Percentiles rank a stretch among this genome's conserved stretches.
phyloP scores from a whole-genome alignment of 2,888 invertebrate genomes.

The Torymus aiolomorphi region DNA sequence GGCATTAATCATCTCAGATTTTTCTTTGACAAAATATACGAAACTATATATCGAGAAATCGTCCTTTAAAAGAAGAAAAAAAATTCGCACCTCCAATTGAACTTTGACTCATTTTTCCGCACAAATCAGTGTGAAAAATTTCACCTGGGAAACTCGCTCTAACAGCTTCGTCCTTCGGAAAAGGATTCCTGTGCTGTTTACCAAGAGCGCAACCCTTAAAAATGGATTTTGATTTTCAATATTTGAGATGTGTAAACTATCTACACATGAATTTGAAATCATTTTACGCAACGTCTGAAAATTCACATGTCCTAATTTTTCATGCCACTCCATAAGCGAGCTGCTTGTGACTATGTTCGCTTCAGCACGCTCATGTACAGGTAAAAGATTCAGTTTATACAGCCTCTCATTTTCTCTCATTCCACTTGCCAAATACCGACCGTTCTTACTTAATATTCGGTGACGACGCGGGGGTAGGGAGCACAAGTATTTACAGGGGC shows the following conservation, averaged over 20 bases:
- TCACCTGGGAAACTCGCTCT: conserved; percentile 33
- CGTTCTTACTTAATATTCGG: conserved; percentile 24
- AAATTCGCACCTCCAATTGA: conserved; percentile 37
- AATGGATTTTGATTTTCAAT: conserved; percentile 21
- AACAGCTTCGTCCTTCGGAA: conserved; percentile 31
- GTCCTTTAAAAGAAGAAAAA: conserved; percentile 39
- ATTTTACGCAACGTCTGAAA: conserved; percentile 47
- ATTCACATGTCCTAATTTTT: conserved; percentile 50
- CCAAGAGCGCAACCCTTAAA: conserved; percentile 39
- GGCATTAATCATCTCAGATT: too few relatives aligned
- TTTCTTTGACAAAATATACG: too few relatives aligned
- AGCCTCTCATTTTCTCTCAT: conserved; percentile 39
- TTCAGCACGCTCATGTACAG: conserved; percentile 2
- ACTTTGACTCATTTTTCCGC: conserved; percentile 34
- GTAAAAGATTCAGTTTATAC: conserved; percentile 45
- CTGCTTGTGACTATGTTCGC: not conserved
- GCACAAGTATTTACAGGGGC: too few relatives aligned
- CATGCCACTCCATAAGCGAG: conserved; percentile 46
- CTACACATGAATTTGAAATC: conserved; percentile 10
- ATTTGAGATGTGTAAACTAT: not conserved
- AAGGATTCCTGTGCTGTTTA: conserved; percentile 41
- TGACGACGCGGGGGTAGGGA: too few relatives aligned
- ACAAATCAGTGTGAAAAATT: conserved; percentile 44
- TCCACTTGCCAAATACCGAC: conserved; percentile 34
- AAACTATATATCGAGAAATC: conserved; percentile 39